Evolutionary conservation across 2,888 invertebrate genomes (phyloP).

Genomic region (Priocnemis perturbator): DNA sequence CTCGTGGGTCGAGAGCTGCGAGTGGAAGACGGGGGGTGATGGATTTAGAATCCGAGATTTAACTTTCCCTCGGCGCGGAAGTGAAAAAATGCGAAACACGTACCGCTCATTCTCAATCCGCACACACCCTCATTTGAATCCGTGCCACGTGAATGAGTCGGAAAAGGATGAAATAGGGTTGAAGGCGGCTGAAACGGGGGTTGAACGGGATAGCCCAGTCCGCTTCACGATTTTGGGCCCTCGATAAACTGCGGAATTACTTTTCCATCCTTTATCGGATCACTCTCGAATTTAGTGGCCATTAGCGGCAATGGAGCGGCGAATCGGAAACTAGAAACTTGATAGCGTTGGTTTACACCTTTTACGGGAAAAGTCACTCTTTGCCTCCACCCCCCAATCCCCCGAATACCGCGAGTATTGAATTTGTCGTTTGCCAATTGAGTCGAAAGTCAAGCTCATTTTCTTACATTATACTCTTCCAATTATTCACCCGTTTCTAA

Average conservation of each 20-base stretch:
- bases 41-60: too few species aligned
- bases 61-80: too few species aligned
- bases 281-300: slow-evolving; percentile 30
- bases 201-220: too few species aligned
- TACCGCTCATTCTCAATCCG: slow-evolving; percentile 13
- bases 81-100: slow-evolving; percentile 23
- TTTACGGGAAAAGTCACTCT: neutral
- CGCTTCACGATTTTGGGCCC: neutral
- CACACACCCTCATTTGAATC: slow-evolving; percentile 19
- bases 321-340: neutral
- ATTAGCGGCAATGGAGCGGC: slow-evolving; percentile 19
- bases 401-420: neutral
- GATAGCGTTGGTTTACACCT: neutral
- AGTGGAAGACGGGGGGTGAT: too few species aligned
- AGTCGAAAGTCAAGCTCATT: neutral
- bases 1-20: too few species aligned
- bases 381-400: too few species aligned
- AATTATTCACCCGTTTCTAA: too few species aligned
- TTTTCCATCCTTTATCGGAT: slow-evolving; percentile 21
- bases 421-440: neutral
- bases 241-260: slow-evolving; percentile 23
- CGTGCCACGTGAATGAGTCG: neutral
- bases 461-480: neutral
- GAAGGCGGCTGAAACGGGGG: too few species aligned
- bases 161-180: too few species aligned